phyloP scores from a whole-genome alignment of 2,888 invertebrate genomes.

The Callosobruchus maculatus region DNA sequence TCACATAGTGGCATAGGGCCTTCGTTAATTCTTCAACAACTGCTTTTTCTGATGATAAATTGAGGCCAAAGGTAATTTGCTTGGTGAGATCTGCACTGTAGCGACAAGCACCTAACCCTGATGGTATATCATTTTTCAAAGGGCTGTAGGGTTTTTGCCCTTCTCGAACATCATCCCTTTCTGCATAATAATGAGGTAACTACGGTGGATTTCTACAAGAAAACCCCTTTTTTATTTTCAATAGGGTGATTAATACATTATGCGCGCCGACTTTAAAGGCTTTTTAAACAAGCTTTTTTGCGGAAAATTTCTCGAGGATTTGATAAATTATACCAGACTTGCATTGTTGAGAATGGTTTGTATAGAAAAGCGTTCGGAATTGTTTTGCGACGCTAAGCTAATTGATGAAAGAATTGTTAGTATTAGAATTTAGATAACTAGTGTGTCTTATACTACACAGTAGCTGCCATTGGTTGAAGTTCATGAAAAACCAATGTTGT shows the following conservation, averaged over 20 bases:
- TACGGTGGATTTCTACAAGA: not conserved
- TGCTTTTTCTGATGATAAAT: not conserved
- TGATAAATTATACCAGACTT: not conserved
- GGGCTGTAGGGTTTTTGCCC: not conserved
- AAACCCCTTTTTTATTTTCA: not conserved
- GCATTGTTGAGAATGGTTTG: no score
- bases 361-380: no score
- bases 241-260: not conserved
- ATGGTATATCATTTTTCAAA: not conserved
- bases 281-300: not conserved
- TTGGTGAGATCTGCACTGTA: no score
- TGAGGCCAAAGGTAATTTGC: not conserved
- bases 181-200: not conserved
- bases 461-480: no score
- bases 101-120: not conserved
- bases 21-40: not conserved
- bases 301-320: not conserved
- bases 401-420: no score
- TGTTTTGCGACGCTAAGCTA: no score
- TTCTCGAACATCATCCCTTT: not conserved
- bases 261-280: not conserved
- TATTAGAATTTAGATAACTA: no score
- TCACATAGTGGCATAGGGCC: no score
- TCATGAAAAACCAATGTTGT: no score
- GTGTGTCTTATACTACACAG: no score